These are phyloP conservation scores for Branchinecta sandiegonensis DNA, from an alignment of 2,888 invertebrate genomes.

Conservation along the genomic window DNA sequence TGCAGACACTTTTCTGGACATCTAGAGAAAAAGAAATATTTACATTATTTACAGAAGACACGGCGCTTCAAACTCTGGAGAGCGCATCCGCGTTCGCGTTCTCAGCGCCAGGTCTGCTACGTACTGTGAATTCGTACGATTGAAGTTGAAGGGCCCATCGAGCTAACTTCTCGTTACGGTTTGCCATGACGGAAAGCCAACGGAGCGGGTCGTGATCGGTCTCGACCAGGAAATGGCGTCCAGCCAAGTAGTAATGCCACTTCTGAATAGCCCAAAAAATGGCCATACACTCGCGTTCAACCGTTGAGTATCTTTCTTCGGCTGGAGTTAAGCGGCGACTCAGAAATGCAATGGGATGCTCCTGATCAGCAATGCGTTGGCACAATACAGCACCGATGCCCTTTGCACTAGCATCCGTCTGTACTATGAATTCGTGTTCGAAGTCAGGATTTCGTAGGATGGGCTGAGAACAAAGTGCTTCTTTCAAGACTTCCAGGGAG, in stretches of 20 bases:
- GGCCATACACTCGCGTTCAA: constrained; percentile 29
- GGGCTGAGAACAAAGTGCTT: background rate
- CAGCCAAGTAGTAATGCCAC: constrained; percentile 28
- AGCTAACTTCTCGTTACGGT: constrained; percentile 26
- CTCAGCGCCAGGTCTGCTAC: constrained; percentile 26
- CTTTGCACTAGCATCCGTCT: constrained; percentile 13
- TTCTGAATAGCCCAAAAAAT: constrained; percentile 28
- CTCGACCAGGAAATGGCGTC: constrained; percentile 27
- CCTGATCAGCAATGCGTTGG: background rate
- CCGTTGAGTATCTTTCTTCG: constrained; percentile 28
- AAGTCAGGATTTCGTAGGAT: constrained; percentile 15
- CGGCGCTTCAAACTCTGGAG: background rate
- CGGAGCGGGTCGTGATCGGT: constrained; percentile 30
- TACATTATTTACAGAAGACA: too few species aligned
- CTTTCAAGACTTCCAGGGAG: background rate
- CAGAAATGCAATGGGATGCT: constrained; percentile 25
- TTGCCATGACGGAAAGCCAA: constrained; percentile 23
- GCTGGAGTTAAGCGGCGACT: constrained; percentile 25
- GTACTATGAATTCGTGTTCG: background rate
- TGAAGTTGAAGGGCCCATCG: constrained; percentile 28
- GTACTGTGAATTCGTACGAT: constrained; percentile 27
- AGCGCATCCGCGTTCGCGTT: constrained; percentile 28
- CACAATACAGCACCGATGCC: constrained; percentile 17
- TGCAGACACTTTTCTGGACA: too few species aligned
- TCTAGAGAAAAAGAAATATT: too few species aligned